phyloP scores from a whole-genome alignment of 1,140 invertebrate genomes.

The Bombus pyrosoma region DNA sequence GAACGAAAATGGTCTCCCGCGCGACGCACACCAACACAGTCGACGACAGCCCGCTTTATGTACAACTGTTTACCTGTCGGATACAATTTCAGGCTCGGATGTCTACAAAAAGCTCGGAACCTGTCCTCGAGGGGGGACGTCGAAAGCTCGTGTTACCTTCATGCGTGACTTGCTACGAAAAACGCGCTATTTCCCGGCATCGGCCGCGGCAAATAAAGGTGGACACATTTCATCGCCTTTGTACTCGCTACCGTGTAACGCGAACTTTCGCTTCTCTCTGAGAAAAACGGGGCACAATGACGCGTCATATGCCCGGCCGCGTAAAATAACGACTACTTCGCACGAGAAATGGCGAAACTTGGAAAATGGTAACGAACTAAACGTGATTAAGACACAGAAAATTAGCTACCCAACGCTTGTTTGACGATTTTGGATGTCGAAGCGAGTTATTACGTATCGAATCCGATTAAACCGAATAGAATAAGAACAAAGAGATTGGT shows the following conservation, averaged over 20 bases:
- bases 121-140: conserved; percentile 9
- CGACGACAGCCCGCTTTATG: conserved; percentile 46
- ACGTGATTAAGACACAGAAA: not conserved
- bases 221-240: conserved; percentile 21
- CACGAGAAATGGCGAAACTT: not conserved
- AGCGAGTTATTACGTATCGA: too few species aligned
- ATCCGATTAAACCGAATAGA: too few species aligned
- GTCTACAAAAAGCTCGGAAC: conserved; percentile 37
- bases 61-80: conserved; percentile 51
- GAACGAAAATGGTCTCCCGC: not conserved
- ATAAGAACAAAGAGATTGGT: too few species aligned
- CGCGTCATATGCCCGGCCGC: too few species aligned
- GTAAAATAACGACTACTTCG: not conserved
- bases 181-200: conserved; percentile 25
- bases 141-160: conserved; percentile 36
- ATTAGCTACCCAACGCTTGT: not conserved
- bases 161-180: conserved; percentile 42
- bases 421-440: too few species aligned
- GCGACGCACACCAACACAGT: not conserved
- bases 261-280: not conserved
- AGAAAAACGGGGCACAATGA: not conserved
- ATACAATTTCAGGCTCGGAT: conserved; percentile 52
- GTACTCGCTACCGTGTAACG: conserved; percentile 6
- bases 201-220: conserved; percentile 2
- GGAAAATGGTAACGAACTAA: not conserved